Evolutionary conservation across 1,140 invertebrate species (phyloP).

Genomic region (Periplaneta americana): DNA sequence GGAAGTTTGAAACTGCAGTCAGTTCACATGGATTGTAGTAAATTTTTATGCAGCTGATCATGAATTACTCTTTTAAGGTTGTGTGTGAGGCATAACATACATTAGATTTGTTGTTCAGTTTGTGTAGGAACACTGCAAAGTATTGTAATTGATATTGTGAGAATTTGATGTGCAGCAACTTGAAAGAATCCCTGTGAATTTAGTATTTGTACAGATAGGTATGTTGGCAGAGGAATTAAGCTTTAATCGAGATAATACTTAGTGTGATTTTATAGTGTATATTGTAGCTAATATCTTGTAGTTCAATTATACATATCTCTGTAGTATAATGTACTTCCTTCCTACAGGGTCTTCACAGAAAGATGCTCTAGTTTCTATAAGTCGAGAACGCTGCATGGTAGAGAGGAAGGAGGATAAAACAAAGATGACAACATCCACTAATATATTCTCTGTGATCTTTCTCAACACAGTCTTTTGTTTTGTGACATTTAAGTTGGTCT

Average conservation of each 20-base stretch:
- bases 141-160: background rate
- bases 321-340: background rate
- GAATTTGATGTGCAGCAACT: background rate
- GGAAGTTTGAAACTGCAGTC: no score
- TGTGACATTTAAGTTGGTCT: no score
- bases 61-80: no score
- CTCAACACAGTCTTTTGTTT: no score
- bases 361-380: background rate
- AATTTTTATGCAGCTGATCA: no score
- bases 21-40: no score
- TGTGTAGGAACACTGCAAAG: background rate
- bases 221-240: background rate
- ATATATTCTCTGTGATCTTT: no score
- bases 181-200: background rate
- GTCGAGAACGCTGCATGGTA: no score
- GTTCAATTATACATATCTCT: background rate
- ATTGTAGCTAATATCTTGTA: background rate
- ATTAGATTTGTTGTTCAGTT: background rate
- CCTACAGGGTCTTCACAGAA: background rate
- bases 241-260: background rate
- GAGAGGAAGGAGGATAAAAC: no score
- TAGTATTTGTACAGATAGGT: background rate
- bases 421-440: no score
- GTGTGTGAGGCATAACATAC: no score
- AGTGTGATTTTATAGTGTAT: background rate